Evolutionary conservation across 2,797 vertebrate species (phyloP).

Genomic region (Pygocentrus nattereri): DNA sequence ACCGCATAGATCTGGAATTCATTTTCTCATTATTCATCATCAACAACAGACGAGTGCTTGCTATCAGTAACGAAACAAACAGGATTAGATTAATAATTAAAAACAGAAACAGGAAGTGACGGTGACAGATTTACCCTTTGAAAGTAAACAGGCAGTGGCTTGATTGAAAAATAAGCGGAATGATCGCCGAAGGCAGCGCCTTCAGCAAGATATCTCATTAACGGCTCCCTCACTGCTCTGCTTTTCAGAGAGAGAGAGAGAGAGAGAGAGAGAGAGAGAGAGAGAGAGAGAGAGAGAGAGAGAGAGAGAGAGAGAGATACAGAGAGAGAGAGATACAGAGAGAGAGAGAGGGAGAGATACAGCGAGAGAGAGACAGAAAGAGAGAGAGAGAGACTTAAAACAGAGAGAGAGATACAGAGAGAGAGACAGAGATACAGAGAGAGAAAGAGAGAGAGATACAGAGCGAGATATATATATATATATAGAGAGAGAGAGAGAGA

Average conservation of each 20-base stretch:
- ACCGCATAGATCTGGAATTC: not conserved
- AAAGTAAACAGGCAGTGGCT: constrained; percentile 2
- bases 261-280: not conserved
- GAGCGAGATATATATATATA: too few species aligned
- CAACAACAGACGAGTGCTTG: not conserved
- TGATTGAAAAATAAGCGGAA: constrained; percentile 3
- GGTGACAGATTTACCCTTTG: constrained; percentile 13
- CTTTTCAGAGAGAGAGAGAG: not conserved
- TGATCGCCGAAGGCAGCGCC: not conserved
- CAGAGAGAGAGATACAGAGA: too few species aligned
- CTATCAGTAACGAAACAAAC: constrained; percentile 9
- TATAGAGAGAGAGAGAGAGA: too few species aligned
- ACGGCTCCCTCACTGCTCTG: constrained; percentile 4
- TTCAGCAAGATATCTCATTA: not conserved
- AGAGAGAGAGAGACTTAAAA: too few species aligned
- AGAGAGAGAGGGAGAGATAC: too few species aligned
- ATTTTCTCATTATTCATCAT: constrained; percentile 1
- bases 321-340: too few species aligned
- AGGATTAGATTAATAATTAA: constrained; percentile 22
- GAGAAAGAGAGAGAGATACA: too few species aligned
- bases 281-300: not conserved
- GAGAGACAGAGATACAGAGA: too few species aligned
- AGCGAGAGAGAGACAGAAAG: too few species aligned
- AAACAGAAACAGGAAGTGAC: constrained; percentile 20
- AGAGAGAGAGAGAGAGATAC: not conserved